phyloP scores from a whole-genome alignment of 2,113 vertebrate species.

The Probosciger aterrimus region DNA sequence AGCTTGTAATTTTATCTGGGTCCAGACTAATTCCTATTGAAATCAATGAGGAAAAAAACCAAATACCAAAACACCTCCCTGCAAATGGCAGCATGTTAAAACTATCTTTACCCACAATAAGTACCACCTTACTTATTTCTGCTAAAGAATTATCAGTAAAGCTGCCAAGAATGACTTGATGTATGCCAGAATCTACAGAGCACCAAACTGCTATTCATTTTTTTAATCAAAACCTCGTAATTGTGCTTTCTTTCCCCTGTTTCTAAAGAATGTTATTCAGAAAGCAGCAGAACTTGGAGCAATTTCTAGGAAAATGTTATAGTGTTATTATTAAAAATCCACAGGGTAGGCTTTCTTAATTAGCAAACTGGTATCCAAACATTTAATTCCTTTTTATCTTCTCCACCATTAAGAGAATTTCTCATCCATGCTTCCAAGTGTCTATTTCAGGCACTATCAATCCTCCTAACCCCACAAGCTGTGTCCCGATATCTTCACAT shows the following conservation, averaged over 20 bases:
- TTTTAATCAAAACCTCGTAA: neutral
- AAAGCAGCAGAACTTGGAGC: neutral
- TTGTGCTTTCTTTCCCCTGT: neutral
- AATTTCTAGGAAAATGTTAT: neutral
- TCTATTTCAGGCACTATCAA: conserved; percentile 27
- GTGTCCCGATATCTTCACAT: neutral
- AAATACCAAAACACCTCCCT: neutral
- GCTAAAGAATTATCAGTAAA: neutral
- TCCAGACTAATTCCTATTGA: neutral
- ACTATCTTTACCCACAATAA: neutral
- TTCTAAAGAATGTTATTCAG: neutral
- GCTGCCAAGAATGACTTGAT: neutral
- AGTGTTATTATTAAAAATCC: neutral
- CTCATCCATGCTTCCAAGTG: neutral
- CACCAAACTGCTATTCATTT: neutral
- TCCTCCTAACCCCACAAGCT: conserved; percentile 2
- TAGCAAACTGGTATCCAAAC: neutral
- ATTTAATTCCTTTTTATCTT: conserved; percentile 7
- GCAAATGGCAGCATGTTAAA: neutral
- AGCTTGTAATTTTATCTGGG: neutral
- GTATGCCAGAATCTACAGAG: neutral
- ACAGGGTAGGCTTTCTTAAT: neutral
- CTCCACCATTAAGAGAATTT: neutral
- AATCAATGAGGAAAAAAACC: neutral
- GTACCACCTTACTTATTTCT: neutral